Percentiles rank a stretch among this genome's conserved stretches.
phyloP scores from a whole-genome alignment of 2,113 vertebrate genomes.

The Burhinus bistriatus region DNA sequence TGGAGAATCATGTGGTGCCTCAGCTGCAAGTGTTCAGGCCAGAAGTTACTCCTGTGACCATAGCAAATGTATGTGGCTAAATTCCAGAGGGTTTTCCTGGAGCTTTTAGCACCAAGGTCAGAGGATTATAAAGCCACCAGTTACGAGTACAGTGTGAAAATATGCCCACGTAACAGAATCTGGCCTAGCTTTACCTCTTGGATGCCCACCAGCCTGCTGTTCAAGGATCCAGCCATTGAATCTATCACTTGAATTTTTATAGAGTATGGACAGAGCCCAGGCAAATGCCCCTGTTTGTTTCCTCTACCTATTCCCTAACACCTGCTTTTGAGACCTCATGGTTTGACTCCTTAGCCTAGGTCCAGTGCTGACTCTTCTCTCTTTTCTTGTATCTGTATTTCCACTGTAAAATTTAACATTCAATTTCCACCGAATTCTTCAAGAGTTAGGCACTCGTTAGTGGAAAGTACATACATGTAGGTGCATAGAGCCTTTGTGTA shows the following conservation, averaged over 20 bases:
- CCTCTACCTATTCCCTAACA: background rate
- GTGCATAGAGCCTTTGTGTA: background rate
- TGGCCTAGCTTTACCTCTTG: conserved; percentile 22
- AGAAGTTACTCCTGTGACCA: background rate
- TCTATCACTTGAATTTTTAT: background rate
- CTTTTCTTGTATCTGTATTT: background rate
- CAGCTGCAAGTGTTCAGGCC: background rate
- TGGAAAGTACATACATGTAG: background rate
- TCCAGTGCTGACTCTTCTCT: background rate
- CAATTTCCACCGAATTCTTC: background rate
- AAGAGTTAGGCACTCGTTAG: background rate
- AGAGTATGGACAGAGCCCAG: background rate
- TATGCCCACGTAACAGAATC: background rate
- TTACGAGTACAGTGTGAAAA: conserved; percentile 10
- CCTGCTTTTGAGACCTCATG: background rate
- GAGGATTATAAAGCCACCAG: background rate
- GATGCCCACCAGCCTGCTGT: background rate
- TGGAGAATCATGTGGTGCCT: background rate
- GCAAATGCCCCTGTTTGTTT: background rate
- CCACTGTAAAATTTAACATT: background rate
- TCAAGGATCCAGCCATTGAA: background rate
- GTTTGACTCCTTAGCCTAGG: background rate
- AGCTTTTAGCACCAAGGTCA: background rate
- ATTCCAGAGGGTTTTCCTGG: conserved; percentile 18
- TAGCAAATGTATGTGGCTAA: background rate